A percentile compares a stretch with the other conserved stretches of the same genome.
Evolutionary conservation across 1,140 invertebrate species (phyloP).

Genomic region (Nasonia longicornis): DNA sequence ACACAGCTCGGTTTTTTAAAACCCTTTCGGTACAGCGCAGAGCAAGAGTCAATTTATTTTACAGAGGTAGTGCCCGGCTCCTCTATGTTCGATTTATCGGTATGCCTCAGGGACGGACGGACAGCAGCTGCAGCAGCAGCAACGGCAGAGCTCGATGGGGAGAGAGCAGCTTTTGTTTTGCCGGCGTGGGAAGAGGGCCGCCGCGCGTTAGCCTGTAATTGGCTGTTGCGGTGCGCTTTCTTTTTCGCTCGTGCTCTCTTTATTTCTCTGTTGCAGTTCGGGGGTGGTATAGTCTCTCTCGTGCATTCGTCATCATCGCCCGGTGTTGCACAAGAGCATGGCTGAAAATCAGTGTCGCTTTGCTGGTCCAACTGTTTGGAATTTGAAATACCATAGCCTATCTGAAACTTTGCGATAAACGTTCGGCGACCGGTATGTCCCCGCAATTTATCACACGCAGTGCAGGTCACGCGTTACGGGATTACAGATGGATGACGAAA

Average conservation of each 20-base stretch:
- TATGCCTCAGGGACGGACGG: slow-evolving; percentile 27
- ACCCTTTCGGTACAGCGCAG: not conserved
- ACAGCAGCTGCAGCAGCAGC: not conserved
- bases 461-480: not conserved
- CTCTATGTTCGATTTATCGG: slow-evolving; percentile 51
- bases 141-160: not conserved
- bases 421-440: not conserved
- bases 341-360: not conserved
- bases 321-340: not conserved
- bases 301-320: slow-evolving; percentile 35
- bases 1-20: not conserved
- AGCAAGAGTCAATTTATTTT: slow-evolving; percentile 55
- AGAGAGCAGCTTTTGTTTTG: slow-evolving; percentile 38
- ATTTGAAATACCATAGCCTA: not conserved
- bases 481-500: slow-evolving; percentile 26
- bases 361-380: no score
- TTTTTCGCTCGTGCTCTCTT: slow-evolving; percentile 3
- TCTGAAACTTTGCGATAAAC: not conserved
- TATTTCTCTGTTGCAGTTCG: not conserved
- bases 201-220: slow-evolving; percentile 29
- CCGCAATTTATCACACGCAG: slow-evolving; percentile 15
- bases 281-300: not conserved
- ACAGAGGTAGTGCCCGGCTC: slow-evolving; percentile 38
- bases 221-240: slow-evolving; percentile 20
- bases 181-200: slow-evolving; percentile 35